These are phyloP conservation scores for Pyrocoelia pectoralis DNA, from an alignment of 2,888 invertebrate species.

Conservation along the genomic window DNA sequence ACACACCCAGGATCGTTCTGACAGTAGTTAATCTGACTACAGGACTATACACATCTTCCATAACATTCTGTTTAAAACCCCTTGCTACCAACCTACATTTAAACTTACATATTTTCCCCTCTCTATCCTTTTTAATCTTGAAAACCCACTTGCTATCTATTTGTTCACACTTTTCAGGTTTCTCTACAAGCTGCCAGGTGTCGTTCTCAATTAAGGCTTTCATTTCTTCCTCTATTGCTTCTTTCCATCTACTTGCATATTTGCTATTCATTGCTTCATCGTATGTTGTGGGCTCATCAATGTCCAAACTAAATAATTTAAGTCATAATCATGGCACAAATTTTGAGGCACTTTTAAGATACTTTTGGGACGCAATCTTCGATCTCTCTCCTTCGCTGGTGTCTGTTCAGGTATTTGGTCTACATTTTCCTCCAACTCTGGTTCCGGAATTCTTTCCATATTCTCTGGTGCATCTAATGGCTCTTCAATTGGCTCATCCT, in stretches of 20 bases:
- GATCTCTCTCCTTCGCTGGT: no score
- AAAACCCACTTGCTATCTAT: conserved; percentile 14
- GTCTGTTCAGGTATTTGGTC: neutral
- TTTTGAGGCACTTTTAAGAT: neutral
- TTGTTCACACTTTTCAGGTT: conserved; percentile 5
- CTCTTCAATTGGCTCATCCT: no score
- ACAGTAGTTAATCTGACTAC: neutral
- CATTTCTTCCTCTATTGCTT: neutral
- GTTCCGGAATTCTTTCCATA: no score
- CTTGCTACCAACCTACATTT: conserved; percentile 11
- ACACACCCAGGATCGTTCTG: neutral
- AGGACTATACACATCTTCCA: conserved; percentile 6
- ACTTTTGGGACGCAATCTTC: no score
- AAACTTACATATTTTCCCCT: neutral
- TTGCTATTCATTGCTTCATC: neutral
- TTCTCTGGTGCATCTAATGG: no score
- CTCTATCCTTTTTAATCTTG: conserved; percentile 2
- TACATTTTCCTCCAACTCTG: no score
- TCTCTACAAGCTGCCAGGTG: neutral
- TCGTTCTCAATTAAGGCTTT: neutral
- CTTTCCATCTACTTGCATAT: neutral
- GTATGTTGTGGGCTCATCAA: neutral
- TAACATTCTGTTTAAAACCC: conserved; percentile 11
- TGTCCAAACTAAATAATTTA: neutral
- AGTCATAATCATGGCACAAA: neutral